Evolutionary conservation across 2,888 invertebrate genomes (phyloP).

Genomic region (Drosophila picticornis): DNA sequence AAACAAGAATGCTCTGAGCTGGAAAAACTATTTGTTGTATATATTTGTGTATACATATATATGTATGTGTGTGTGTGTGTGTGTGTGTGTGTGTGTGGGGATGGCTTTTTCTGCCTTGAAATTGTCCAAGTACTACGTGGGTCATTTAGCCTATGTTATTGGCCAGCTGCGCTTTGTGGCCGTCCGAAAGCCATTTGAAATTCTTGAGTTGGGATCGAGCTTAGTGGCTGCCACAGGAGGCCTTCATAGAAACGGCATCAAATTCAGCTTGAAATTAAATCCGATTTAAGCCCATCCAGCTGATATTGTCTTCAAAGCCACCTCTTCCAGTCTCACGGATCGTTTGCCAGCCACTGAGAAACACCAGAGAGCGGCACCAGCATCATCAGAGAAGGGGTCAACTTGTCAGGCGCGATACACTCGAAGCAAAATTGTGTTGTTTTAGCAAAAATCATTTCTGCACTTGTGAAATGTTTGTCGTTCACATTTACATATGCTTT

Average conservation of each 20-base stretch:
- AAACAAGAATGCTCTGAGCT: conserved; percentile 50
- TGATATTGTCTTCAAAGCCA: neutral
- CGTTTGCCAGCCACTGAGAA: neutral
- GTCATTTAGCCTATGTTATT: conserved; percentile 19
- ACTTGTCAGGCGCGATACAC: neutral
- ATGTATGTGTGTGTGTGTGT: neutral
- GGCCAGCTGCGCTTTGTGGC: conserved; percentile 44
- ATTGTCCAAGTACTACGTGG: conserved; percentile 13
- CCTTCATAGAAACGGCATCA: conserved; percentile 11
- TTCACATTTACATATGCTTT: neutral
- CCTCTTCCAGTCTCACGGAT: neutral
- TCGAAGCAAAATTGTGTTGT: neutral
- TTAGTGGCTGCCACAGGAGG: conserved; percentile 19
- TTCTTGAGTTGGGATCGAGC: conserved; percentile 38
- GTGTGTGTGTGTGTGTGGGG: neutral
- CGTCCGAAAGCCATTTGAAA: conserved; percentile 25
- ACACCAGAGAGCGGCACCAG: neutral
- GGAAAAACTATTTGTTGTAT: conserved; percentile 39
- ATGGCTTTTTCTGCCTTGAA: neutral
- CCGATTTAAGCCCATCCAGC: conserved; percentile 11
- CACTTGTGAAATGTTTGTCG: neutral
- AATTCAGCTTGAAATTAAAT: conserved; percentile 33
- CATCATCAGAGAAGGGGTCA: neutral
- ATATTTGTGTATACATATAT: conserved; percentile 5
- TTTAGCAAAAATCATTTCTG: neutral